Evolutionary conservation across 2,888 invertebrate species (phyloP), one percentile per base, ranked within the genome.

Genomic region (Fragum whitleyi): DNA sequence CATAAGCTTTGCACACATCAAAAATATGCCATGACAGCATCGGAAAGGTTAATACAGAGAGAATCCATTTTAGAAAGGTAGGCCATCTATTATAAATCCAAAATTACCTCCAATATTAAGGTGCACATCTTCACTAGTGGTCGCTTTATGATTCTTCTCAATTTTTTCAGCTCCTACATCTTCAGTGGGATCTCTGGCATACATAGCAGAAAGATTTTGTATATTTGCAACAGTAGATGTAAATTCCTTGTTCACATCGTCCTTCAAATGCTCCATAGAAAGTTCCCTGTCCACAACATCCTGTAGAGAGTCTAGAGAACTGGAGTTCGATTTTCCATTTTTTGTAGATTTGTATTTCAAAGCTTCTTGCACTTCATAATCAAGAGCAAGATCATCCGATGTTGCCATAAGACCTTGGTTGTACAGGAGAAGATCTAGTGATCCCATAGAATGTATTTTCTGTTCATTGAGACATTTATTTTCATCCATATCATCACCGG

Each of bases 401-500:
- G 29, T 11, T 21, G 23, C n/a, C 23, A 65, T n/a, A 39, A 81
- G 61, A 11, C 77, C 79, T 70, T 85, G 85, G 39, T 85, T 57
- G 19, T 74, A 62, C 11, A 85, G 21, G 21, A 85, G 70, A 16
- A 77, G 14, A 76, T 85, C 85, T 23, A 85, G 65, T 11, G 81
- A 82, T 70, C 69, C 42, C 61, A 39, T 59, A 14, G 76, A 65
- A 3, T n/a, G 36, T 16, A 42, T 65, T 21, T n/a, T 62, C 62
- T 36, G n/a, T 36, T 29, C n/a, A 7, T 62, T 62, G 32, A 16
- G 2, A 16, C n/a, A 11, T 57, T 28, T 57, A 21, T 16, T 59
- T 9, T 16, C 32, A n/a, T 32, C 16, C 11, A 36, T 65, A 47
- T 61, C 61, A 21, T 65, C 73, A 28, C 36, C 72, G 2, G 72